Base-by-base conservation (phyloP, 2,888 invertebrate species). In the Drosophila prolongata region DNA sequence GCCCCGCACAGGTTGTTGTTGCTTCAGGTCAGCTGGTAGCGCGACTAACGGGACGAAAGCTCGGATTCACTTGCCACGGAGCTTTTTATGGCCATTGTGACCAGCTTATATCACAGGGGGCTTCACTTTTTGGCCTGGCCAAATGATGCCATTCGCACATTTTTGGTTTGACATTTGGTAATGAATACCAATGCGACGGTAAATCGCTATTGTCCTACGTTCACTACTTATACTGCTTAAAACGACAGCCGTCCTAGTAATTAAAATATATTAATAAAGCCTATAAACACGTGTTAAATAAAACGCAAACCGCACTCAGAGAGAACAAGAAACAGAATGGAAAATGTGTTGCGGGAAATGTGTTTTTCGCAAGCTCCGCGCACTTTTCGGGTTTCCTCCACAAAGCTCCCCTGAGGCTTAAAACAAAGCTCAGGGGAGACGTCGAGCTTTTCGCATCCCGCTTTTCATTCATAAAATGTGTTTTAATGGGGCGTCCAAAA, bases 361-460 rank as follows among this genome's bases (percentile, higher is more conserved):
- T 49, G 58, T 58, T 78, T 80, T 73, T 55, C 65, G 64, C 67
- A 73, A 83, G 80, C 78, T 86, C 49, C 11, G 53, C 38, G 70
- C 83, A 86, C 56, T 82, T 82, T 52, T 14, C 30, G 75, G 81
- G 86, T 80, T 82, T 82, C 79, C 60, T 34, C 19, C 38, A 34
- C 30, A 53, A 65, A 65, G 65, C 65, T 46, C 53, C 53, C 65
- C 14, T 46, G 62, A 30, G 78, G 80, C 76, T 80, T 74, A 49
- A 52, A 49, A 42, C 37, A 76, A 80, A 81, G 77, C 79, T 79
- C 59, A 46, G 56, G 77, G 85, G 68, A 71, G 55, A 53, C 16
- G 14, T 1, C 9, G 19, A 68, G 67, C 67, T 68, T 67, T 67
- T 40, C 35, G 44, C 50, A 43, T 54, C 52, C 55, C 52, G 65